Evolutionary conservation across 92 coral and sea anemone species (phyloP).

Genomic region (Actinernus sp.): DNA sequence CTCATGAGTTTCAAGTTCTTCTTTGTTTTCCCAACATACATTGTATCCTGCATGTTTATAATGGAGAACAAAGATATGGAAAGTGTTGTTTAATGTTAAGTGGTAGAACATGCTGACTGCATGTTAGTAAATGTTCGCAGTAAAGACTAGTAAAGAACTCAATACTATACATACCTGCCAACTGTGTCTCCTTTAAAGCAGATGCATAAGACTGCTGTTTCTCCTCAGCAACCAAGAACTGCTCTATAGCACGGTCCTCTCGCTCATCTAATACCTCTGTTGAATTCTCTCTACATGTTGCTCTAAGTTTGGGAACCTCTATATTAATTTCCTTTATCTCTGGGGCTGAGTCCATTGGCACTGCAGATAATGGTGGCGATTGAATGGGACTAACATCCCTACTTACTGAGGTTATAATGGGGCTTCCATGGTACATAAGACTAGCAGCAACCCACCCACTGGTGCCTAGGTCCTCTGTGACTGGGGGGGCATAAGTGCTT

Average conservation of each 20-base stretch:
- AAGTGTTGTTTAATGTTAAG: too few relatives aligned
- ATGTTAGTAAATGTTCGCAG: too few relatives aligned
- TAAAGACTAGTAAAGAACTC: too few relatives aligned
- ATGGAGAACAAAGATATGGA: too few relatives aligned
- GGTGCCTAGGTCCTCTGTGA: slow-evolving; percentile 24
- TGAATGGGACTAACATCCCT: slow-evolving; percentile 33
- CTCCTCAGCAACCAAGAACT: slow-evolving; percentile 73
- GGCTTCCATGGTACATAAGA: slow-evolving; percentile 1
- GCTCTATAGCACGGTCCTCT: slow-evolving; percentile 81
- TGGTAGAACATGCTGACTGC: too few relatives aligned
- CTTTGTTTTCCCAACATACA: too few relatives aligned
- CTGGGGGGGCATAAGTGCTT: slow-evolving; percentile 5
- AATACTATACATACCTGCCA: too few relatives aligned
- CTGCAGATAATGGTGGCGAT: slow-evolving; percentile 17
- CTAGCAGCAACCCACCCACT: slow-evolving; percentile 34
- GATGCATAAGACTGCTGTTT: slow-evolving; percentile 93
- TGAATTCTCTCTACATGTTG: slow-evolving; percentile 11
- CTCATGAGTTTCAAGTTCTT: too few relatives aligned
- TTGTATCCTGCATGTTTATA: too few relatives aligned
- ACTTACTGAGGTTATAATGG: slow-evolving; percentile 27
- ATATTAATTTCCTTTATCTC: slow-evolving; percentile 5
- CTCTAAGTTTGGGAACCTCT: too few relatives aligned
- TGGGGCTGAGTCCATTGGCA: neutral
- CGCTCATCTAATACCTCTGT: slow-evolving; percentile 82
- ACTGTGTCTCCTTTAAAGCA: slow-evolving; percentile 68